phyloP scores from a whole-genome alignment of 2,888 invertebrate species.

The Sussaba pulchella region DNA sequence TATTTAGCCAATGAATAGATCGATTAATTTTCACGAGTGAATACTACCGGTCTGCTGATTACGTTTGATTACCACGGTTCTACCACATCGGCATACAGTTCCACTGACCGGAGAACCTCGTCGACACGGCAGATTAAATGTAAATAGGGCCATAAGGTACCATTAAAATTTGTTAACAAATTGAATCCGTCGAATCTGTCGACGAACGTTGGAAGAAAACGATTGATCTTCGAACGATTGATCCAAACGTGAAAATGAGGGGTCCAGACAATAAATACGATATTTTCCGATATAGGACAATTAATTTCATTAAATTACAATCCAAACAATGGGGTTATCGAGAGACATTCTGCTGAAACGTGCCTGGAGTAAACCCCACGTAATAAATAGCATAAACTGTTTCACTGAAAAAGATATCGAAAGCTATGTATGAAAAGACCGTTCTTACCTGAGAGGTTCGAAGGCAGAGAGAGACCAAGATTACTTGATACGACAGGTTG shows the following conservation, averaged over 20 bases:
- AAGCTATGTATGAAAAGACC: neutral
- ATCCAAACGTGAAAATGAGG: no score
- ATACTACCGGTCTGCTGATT: conserved; percentile 22
- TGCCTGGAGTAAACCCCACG: no score
- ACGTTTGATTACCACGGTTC: conserved; percentile 46
- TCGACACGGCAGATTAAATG: neutral
- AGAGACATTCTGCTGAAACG: no score
- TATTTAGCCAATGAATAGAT: conserved; percentile 9
- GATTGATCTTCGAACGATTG: no score
- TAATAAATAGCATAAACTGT: no score
- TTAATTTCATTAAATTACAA: no score
- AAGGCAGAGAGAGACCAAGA: neutral
- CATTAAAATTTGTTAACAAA: neutral
- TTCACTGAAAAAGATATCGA: neutral
- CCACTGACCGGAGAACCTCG: neutral
- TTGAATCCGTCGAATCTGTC: neutral
- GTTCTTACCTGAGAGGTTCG: neutral
- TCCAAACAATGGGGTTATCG: no score
- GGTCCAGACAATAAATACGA: no score
- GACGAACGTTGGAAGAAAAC: neutral
- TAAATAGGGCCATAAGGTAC: neutral
- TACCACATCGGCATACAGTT: neutral
- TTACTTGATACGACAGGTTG: conserved; percentile 12
- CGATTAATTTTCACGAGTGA: conserved; percentile 14
- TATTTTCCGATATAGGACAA: no score